Percentiles rank a stretch among this genome's conserved stretches.
phyloP scores from a whole-genome alignment of 1,140 invertebrate species.

The Drosophila malerkotliana region DNA sequence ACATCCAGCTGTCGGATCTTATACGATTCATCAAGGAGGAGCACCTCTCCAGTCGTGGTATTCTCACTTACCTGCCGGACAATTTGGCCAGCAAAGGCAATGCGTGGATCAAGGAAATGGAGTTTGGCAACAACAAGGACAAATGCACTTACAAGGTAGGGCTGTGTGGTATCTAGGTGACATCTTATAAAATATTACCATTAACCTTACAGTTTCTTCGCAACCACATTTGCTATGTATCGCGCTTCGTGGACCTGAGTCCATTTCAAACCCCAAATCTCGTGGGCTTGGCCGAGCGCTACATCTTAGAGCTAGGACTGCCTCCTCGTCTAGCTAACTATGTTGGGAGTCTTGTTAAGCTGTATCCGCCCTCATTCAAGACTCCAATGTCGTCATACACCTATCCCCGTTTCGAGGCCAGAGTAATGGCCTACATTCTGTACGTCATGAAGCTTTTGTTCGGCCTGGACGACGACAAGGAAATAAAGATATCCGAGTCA shows the following conservation, averaged over 20 bases:
- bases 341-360: constrained; percentile 74
- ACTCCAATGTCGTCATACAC: constrained; percentile 16
- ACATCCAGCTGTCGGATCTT: constrained; percentile 86
- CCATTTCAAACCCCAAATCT: constrained; percentile 85
- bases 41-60: constrained; percentile 85
- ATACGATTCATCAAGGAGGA: constrained; percentile 86
- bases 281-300: constrained; percentile 83
- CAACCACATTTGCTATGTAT: constrained; percentile 35
- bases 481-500: constrained; percentile 86
- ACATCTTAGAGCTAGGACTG: constrained; percentile 86
- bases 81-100: constrained; percentile 79
- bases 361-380: constrained; percentile 74
- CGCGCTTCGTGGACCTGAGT: constrained; percentile 56
- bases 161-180: too few species aligned
- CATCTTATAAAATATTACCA: too few species aligned
- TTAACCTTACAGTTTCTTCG: constrained; percentile 28
- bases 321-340: constrained; percentile 82
- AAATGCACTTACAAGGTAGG: constrained; percentile 52
- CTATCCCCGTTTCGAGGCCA: constrained; percentile 86
- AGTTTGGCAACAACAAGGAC: constrained; percentile 40
- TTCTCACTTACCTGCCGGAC: constrained; percentile 86
- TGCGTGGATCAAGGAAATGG: constrained; percentile 73
- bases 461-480: constrained; percentile 87
- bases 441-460: constrained; percentile 87
- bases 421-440: constrained; percentile 87